Evolutionary conservation across 2,797 vertebrate genomes (phyloP).

Genomic region (Lagodon rhomboides): DNA sequence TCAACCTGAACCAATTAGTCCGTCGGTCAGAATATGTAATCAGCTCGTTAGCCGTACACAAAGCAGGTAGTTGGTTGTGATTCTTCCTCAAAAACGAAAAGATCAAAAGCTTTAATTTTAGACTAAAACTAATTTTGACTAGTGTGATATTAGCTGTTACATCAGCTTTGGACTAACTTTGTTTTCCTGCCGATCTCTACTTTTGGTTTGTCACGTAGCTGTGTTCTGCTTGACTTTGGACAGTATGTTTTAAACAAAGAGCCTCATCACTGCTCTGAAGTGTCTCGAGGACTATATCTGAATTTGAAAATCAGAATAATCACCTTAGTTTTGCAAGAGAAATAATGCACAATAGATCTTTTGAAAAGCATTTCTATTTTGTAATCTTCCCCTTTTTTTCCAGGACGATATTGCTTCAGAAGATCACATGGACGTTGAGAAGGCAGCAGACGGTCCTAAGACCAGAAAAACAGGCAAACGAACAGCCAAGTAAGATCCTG

Average conservation of each 20-base stretch:
- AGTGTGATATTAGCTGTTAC: not conserved
- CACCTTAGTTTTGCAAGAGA: no score
- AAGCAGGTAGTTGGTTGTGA: not conserved
- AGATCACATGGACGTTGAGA: constrained; percentile 66
- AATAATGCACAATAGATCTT: not conserved
- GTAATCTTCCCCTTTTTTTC: constrained; percentile 7
- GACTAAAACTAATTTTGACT: not conserved
- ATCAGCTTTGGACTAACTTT: not conserved
- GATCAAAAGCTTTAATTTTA: not conserved
- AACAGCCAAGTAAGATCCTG: constrained; percentile 83
- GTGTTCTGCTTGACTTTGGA: not conserved
- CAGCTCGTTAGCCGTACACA: no score
- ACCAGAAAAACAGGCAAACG: constrained; percentile 77
- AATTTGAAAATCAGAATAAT: not conserved
- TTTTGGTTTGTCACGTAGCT: not conserved
- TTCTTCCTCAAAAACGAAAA: not conserved
- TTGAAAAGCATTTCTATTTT: not conserved
- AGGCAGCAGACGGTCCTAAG: constrained; percentile 74
- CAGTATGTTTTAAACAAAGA: no score
- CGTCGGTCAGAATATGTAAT: not conserved
- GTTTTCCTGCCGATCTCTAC: not conserved
- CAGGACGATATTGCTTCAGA: constrained; percentile 82
- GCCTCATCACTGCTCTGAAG: not conserved
- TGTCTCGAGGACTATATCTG: not conserved
- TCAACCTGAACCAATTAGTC: not conserved